A percentile compares a stretch with the other conserved stretches of the same genome.
phyloP scores from a whole-genome alignment of 2,888 invertebrate genomes.

The Dinocampus coccinellae region DNA sequence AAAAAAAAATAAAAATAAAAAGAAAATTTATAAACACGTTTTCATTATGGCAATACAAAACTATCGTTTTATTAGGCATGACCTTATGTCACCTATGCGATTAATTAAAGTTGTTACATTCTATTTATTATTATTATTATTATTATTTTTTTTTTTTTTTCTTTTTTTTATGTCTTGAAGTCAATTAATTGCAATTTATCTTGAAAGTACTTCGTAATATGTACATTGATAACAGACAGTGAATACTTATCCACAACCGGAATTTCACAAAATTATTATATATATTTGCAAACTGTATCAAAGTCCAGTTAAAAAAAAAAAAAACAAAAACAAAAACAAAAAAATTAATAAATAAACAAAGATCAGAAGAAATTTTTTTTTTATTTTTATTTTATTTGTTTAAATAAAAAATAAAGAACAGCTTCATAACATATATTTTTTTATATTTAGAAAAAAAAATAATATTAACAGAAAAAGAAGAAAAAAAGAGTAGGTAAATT shows the following conservation, averaged over 20 bases:
- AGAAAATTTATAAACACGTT: neutral
- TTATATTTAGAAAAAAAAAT: too few species aligned
- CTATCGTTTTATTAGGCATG: neutral
- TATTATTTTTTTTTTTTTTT: neutral
- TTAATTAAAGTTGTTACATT: too few species aligned
- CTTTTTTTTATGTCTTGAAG: neutral
- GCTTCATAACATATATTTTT: too few species aligned
- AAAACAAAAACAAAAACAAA: too few species aligned
- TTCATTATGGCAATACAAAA: neutral
- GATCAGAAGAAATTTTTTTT: too few species aligned
- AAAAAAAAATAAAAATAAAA: neutral
- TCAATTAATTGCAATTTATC: conserved; percentile 1
- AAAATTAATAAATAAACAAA: too few species aligned
- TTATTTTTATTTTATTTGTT: too few species aligned
- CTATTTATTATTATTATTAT: too few species aligned
- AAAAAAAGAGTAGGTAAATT: too few species aligned
- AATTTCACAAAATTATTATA: neutral
- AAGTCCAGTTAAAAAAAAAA: neutral
- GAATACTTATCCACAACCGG: neutral
- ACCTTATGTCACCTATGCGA: neutral
- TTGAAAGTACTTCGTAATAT: neutral
- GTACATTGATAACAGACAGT: neutral
- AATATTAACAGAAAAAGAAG: too few species aligned
- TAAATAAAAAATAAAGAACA: too few species aligned
- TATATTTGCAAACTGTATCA: neutral